A percentile compares a stretch with the other conserved stretches of the same genome.
Conservation (phyloP, 2,797 vertebrate species). For the Phataginus tricuspis region DNA sequence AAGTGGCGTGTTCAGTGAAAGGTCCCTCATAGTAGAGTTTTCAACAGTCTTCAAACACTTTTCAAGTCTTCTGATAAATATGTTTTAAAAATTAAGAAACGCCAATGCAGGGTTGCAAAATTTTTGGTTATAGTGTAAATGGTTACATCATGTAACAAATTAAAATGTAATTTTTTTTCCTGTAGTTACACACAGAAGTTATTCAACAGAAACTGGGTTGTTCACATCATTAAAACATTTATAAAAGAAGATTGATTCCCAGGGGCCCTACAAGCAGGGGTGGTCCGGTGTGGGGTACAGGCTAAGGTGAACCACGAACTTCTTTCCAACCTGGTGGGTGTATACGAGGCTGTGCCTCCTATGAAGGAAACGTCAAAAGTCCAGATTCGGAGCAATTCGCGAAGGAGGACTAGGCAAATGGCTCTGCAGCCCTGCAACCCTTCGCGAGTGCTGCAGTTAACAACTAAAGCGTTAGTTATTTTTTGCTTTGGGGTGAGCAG, state of each 20-base stretch:
- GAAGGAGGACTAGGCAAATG: not conserved
- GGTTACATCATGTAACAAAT: conserved; percentile 63
- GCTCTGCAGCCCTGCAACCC: too few relatives aligned
- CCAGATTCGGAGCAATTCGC: not conserved
- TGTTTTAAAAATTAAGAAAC: not conserved
- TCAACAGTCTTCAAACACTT: not conserved
- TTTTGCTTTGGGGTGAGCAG: not conserved
- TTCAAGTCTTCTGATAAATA: not conserved
- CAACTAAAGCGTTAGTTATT: too few relatives aligned
- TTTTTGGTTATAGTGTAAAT: conserved; percentile 12
- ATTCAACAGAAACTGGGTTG: conserved; percentile 34
- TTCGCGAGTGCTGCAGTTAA: not conserved
- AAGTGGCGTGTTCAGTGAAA: not conserved
- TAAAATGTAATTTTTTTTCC: not conserved
- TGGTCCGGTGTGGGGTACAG: not conserved
- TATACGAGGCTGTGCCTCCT: not conserved
- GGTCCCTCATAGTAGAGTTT: not conserved
- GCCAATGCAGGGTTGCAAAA: not conserved
- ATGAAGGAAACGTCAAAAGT: not conserved
- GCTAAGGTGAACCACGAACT: not conserved
- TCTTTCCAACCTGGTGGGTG: not conserved
- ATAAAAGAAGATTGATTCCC: not conserved
- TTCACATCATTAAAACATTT: conserved; percentile 18
- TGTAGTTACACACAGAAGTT: conserved; percentile 34
- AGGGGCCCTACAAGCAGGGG: not conserved